Percentiles rank a stretch among this genome's conserved stretches.
Conservation (phyloP, 2,113 vertebrate genomes). For the Lepus europaeus region DNA sequence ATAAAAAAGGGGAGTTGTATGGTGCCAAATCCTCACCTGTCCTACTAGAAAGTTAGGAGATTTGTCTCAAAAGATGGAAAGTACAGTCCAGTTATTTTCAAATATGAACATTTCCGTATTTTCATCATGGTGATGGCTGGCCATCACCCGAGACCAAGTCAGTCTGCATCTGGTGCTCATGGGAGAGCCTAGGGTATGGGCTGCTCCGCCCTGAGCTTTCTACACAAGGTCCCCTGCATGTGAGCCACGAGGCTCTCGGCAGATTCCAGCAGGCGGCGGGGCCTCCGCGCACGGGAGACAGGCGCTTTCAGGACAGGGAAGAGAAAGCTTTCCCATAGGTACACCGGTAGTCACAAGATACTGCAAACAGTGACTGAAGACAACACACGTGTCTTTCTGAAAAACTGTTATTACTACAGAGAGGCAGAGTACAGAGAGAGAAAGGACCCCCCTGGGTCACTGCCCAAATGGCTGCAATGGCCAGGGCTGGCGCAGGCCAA, state of each 20-base stretch:
- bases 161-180: too few species aligned
- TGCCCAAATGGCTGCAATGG: too few species aligned
- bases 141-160: too few species aligned
- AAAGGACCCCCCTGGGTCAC: too few species aligned
- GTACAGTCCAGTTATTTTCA: not conserved
- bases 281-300: too few species aligned
- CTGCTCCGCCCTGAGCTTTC: too few species aligned
- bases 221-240: not conserved
- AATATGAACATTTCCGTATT: not conserved
- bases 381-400: not conserved
- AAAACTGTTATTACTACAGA: too few species aligned
- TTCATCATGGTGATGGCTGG: too few species aligned
- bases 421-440: too few species aligned
- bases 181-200: not conserved
- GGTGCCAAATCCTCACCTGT: not conserved
- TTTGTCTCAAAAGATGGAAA: not conserved
- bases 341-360: not conserved
- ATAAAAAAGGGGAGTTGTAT: not conserved
- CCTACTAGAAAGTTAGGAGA: not conserved
- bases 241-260: not conserved
- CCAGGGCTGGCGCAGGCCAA: too few species aligned
- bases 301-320: not conserved
- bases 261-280: not conserved
- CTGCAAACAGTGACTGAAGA: not conserved
- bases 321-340: not conserved